These are phyloP conservation scores for Halesus radiatus DNA, from an alignment of 1,140 invertebrate genomes.

Conservation along the genomic window DNA sequence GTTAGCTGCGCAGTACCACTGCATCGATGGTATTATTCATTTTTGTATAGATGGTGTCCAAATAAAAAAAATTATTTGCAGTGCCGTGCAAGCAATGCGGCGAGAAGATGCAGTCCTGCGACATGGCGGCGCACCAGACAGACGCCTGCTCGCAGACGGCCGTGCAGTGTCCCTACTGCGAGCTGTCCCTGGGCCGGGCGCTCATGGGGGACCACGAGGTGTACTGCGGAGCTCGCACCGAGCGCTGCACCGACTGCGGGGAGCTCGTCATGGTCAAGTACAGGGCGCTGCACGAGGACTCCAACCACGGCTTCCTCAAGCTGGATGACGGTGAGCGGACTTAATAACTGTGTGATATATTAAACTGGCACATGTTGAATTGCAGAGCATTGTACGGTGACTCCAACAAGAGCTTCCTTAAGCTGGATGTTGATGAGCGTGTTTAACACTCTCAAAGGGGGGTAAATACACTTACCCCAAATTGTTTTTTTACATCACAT, in stretches of 20 bases:
- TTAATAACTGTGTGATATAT: too few relatives aligned
- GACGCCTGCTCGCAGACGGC: slow-evolving; percentile 61
- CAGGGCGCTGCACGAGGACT: slow-evolving; percentile 70
- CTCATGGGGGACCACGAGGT: slow-evolving; percentile 71
- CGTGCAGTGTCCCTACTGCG: slow-evolving; percentile 72
- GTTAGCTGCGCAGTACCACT: too few relatives aligned
- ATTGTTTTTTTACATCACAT: too few relatives aligned
- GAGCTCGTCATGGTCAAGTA: slow-evolving; percentile 76
- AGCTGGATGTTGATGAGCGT: too few relatives aligned
- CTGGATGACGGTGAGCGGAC: slow-evolving; percentile 65
- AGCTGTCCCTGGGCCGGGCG: slow-evolving; percentile 69
- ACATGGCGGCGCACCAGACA: slow-evolving; percentile 62
- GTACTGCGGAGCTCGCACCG: slow-evolving; percentile 75
- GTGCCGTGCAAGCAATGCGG: slow-evolving; percentile 60
- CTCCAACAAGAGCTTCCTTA: too few relatives aligned
- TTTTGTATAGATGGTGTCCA: too few relatives aligned
- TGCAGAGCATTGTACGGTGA: too few relatives aligned
- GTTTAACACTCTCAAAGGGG: too few relatives aligned
- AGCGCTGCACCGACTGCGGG: slow-evolving; percentile 72
- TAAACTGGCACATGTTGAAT: too few relatives aligned
- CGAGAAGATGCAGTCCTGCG: slow-evolving; percentile 62
- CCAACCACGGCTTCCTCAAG: slow-evolving; percentile 70
- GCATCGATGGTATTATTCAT: too few relatives aligned
- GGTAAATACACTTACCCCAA: too few relatives aligned
- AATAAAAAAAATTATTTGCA: slow-evolving; percentile 20